Evolutionary conservation across 2,113 vertebrate genomes (phyloP).

Genomic region (Nibea albiflora): DNA sequence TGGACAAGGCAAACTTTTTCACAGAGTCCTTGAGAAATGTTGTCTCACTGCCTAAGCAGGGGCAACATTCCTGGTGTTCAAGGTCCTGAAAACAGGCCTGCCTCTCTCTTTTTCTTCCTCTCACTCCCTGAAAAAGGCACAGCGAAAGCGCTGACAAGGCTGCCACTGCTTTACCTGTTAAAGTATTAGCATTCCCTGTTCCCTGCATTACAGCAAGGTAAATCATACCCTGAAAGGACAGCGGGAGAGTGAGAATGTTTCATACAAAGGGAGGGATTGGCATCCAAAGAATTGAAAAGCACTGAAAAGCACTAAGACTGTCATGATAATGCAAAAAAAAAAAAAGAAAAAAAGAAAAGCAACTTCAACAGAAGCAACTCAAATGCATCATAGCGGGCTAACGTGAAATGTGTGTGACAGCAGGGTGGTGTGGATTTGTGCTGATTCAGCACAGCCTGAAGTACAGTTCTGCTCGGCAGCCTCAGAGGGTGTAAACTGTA

Average conservation of each 20-base stretch:
- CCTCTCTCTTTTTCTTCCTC: background rate
- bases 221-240: slow-evolving; percentile 6
- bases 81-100: slow-evolving; percentile 72
- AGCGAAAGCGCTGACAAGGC: slow-evolving; percentile 65
- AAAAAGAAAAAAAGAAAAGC: background rate
- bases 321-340: background rate
- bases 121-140: slow-evolving; percentile 41
- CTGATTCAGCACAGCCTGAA: slow-evolving; percentile 47
- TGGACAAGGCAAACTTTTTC: slow-evolving; percentile 65
- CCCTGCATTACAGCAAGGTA: slow-evolving; percentile 28
- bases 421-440: background rate
- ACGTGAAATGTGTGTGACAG: slow-evolving; percentile 23
- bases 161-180: slow-evolving; percentile 58
- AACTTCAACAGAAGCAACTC: slow-evolving; percentile 1
- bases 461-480: slow-evolving; percentile 29
- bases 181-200: slow-evolving; percentile 46
- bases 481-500: slow-evolving; percentile 13
- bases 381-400: slow-evolving; percentile 15
- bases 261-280: background rate
- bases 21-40: slow-evolving; percentile 75
- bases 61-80: slow-evolving; percentile 67
- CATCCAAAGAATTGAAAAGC: slow-evolving; percentile 6
- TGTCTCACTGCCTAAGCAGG: slow-evolving; percentile 48
- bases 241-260: background rate
- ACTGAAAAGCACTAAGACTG: background rate